Conservation (phyloP, 2,888 invertebrate genomes). For the Didymodactylos carnosus region DNA sequence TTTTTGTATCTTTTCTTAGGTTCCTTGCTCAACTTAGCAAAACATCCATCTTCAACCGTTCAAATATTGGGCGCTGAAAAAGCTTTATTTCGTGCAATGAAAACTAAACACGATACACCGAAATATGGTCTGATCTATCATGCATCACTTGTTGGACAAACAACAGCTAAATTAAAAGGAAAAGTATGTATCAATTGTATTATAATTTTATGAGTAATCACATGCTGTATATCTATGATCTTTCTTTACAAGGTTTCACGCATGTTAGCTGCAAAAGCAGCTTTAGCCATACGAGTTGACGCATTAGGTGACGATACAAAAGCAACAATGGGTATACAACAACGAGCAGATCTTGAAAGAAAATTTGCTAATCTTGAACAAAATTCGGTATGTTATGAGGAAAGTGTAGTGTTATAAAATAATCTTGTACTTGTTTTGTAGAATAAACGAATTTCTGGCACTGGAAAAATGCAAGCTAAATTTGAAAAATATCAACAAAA, state of each 20-base stretch:
- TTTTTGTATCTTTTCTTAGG: too few species aligned
- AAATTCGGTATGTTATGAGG: conserved; percentile 35
- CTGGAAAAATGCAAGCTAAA: conserved; percentile 61
- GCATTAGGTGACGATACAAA: conserved; percentile 69
- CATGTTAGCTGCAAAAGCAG: conserved; percentile 86
- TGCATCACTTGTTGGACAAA: conserved; percentile 70
- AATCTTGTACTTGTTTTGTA: not conserved
- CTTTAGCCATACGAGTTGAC: conserved; percentile 75
- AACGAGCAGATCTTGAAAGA: conserved; percentile 66
- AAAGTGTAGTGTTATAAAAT: not conserved
- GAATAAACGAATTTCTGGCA: conserved; percentile 57
- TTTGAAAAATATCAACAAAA: conserved; percentile 59
- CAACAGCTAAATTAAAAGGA: conserved; percentile 72
- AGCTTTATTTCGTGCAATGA: conserved; percentile 81
- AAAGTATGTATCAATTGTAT: too few species aligned
- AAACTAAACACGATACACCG: conserved; percentile 89
- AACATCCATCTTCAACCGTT: conserved; percentile 88
- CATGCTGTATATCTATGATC: too few species aligned
- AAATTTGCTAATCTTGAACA: conserved; percentile 54
- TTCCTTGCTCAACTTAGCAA: conserved; percentile 79
- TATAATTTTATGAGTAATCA: too few species aligned
- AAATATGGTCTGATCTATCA: conserved; percentile 97
- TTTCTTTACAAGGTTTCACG: too few species aligned
- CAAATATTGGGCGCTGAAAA: conserved; percentile 97
- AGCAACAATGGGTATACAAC: conserved; percentile 65